A percentile compares a stretch with the other conserved stretches of the same genome.
Evolutionary conservation across 1,140 invertebrate species (phyloP).

Genomic region (Globodera rostochiensis): DNA sequence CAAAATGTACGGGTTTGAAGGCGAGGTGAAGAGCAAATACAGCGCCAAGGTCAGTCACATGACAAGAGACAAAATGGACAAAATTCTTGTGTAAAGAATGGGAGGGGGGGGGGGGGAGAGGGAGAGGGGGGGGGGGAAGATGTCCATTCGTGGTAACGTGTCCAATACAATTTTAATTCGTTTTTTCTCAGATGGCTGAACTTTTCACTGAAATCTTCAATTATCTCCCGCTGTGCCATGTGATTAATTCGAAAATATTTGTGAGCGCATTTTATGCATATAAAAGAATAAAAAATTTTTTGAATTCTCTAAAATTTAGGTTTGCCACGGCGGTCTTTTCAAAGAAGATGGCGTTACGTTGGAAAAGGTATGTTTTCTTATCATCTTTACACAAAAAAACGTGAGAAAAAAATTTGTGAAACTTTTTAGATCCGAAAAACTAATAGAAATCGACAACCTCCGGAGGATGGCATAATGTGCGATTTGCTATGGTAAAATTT

Average conservation of each 20-base stretch:
- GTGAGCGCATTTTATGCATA: slow-evolving; percentile 68
- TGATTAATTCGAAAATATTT: slow-evolving; percentile 86
- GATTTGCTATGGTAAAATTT: slow-evolving; percentile 72
- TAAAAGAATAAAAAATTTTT: too few species aligned
- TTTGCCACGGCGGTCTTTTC: slow-evolving; percentile 94
- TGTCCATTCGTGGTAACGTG: background rate
- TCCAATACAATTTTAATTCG: background rate
- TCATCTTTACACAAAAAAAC: slow-evolving; percentile 9
- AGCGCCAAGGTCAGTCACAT: slow-evolving; percentile 71
- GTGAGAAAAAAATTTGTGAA: background rate
- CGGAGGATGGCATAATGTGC: slow-evolving; percentile 88
- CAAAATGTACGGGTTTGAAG: slow-evolving; percentile 98
- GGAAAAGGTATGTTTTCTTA: slow-evolving; percentile 67
- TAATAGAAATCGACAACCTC: slow-evolving; percentile 91
- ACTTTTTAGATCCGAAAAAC: slow-evolving; percentile 78
- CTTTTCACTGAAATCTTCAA: slow-evolving; percentile 98
- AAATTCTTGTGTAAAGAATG: too few species aligned
- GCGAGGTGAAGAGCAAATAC: slow-evolving; percentile 93
- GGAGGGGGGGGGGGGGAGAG: too few species aligned
- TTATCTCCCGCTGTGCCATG: slow-evolving; percentile 91
- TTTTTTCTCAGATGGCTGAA: slow-evolving; percentile 77
- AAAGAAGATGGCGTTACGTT: slow-evolving; percentile 83
- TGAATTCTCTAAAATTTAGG: slow-evolving; percentile 66
- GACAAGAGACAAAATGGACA: too few species aligned
- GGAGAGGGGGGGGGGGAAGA: too few species aligned